Evolutionary conservation across 2,888 invertebrate genomes (phyloP).

Genomic region (Leptura quadrifasciata): DNA sequence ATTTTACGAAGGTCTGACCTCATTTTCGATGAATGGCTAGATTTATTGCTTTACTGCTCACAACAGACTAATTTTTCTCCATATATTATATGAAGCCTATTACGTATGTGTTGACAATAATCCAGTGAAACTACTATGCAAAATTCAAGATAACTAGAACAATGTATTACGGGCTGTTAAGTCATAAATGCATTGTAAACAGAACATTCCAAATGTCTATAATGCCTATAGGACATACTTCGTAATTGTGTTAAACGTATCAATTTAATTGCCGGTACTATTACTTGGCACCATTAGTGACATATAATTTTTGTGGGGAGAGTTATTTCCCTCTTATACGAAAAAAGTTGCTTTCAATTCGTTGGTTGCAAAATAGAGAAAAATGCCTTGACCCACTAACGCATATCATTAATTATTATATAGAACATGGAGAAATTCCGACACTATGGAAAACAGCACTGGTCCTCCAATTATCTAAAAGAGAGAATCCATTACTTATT

Average conservation of each 20-base stretch:
- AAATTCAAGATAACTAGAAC: slow-evolving; percentile 21
- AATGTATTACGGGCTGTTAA: slow-evolving; percentile 19
- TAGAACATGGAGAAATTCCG: too few species aligned
- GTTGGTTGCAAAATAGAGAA: too few species aligned
- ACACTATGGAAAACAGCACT: too few species aligned
- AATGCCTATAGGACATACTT: slow-evolving; percentile 7
- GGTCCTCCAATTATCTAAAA: too few species aligned
- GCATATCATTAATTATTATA: too few species aligned
- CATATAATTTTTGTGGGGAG: too few species aligned
- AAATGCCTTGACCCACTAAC: too few species aligned
- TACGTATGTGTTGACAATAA: slow-evolving; percentile 15
- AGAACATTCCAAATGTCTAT: slow-evolving; percentile 12
- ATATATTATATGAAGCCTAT: neutral
- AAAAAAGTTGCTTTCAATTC: too few species aligned
- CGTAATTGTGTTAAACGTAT: slow-evolving; percentile 16
- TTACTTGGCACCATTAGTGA: too few species aligned
- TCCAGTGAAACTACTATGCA: slow-evolving; percentile 11
- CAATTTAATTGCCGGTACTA: neutral
- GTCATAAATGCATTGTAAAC: slow-evolving; percentile 21
- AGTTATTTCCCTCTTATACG: too few species aligned
- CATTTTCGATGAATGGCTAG: neutral
- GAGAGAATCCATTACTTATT: too few species aligned
- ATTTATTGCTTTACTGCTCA: slow-evolving; percentile 8
- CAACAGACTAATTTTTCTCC: slow-evolving; percentile 1
- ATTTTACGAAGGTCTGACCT: slow-evolving; percentile 17